A percentile compares a stretch with the other conserved stretches of the same genome.
phyloP scores from a whole-genome alignment of 1,140 invertebrate species.

The Telenomus remus region DNA sequence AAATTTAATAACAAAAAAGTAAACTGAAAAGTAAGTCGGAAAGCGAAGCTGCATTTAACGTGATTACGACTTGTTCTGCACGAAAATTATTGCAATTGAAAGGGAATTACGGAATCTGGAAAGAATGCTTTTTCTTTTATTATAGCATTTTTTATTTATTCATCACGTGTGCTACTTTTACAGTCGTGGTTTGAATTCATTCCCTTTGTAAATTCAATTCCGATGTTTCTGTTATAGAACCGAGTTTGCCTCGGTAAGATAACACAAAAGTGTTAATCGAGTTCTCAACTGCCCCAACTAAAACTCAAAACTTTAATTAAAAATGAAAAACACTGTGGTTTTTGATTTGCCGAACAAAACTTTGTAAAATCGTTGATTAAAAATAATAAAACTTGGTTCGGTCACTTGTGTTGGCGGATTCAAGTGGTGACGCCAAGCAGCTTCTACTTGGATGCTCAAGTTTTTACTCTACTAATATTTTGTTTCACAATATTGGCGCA shows the following conservation, averaged over 20 bases:
- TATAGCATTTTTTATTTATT: background rate
- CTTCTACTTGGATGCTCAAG: too few species aligned
- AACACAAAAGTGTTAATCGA: constrained; percentile 19
- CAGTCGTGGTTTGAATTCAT: constrained; percentile 5
- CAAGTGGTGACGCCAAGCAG: too few species aligned
- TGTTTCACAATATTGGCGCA: too few species aligned
- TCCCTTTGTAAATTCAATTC: constrained; percentile 3
- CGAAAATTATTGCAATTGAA: too few species aligned
- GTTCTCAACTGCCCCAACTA: constrained; percentile 5
- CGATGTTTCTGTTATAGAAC: constrained; percentile 4
- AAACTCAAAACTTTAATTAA: constrained; percentile 1
- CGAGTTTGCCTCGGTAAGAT: constrained; percentile 7
- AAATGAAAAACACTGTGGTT: background rate
- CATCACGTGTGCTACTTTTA: constrained; percentile 6
- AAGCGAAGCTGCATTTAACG: too few species aligned
- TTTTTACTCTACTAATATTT: too few species aligned
- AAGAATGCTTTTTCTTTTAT: background rate
- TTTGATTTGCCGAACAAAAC: background rate
- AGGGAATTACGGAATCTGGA: too few species aligned
- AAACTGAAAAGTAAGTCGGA: too few species aligned
- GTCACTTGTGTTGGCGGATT: too few species aligned
- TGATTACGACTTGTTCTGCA: too few species aligned
- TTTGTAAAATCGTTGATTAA: background rate
- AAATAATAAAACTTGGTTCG: background rate
- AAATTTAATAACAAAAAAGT: too few species aligned